A percentile compares a stretch with the other conserved stretches of the same genome.
phyloP scores from a whole-genome alignment of 2,797 vertebrate species.

The Lacerta viridis region DNA sequence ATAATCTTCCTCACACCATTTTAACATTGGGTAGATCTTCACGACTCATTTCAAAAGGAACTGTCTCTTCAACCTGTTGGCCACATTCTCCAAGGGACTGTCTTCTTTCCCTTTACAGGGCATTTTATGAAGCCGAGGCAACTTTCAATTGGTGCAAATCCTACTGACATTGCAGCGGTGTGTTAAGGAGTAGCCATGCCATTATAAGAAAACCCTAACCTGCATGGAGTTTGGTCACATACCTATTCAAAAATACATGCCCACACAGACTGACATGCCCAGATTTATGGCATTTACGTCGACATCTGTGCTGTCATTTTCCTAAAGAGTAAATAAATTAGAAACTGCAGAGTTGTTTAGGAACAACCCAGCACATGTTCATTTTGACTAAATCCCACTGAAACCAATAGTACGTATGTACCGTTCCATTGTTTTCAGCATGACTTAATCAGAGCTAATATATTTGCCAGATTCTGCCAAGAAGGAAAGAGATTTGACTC shows the following conservation, averaged over 20 bases:
- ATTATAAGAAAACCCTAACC: neutral
- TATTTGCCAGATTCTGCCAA: neutral
- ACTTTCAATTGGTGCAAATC: constrained; percentile 2
- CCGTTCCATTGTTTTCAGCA: no score
- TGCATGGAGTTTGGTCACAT: neutral
- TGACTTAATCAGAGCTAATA: neutral
- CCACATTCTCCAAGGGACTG: neutral
- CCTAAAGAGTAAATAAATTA: neutral
- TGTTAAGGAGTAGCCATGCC: neutral
- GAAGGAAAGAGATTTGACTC: neutral
- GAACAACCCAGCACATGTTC: neutral
- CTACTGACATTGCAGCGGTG: neutral
- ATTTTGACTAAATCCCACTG: neutral
- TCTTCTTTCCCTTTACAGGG: neutral
- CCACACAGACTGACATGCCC: neutral
- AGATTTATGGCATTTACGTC: neutral
- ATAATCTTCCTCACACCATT: neutral
- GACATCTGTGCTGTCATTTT: neutral
- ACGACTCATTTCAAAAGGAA: neutral
- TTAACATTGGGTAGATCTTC: neutral
- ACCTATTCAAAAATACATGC: no score
- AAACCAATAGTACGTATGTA: neutral
- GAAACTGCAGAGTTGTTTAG: neutral
- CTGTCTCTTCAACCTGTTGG: neutral
- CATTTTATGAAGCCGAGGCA: neutral